Evolutionary conservation across 2,113 vertebrate species (phyloP).

Genomic region (Syngnathus typhle): DNA sequence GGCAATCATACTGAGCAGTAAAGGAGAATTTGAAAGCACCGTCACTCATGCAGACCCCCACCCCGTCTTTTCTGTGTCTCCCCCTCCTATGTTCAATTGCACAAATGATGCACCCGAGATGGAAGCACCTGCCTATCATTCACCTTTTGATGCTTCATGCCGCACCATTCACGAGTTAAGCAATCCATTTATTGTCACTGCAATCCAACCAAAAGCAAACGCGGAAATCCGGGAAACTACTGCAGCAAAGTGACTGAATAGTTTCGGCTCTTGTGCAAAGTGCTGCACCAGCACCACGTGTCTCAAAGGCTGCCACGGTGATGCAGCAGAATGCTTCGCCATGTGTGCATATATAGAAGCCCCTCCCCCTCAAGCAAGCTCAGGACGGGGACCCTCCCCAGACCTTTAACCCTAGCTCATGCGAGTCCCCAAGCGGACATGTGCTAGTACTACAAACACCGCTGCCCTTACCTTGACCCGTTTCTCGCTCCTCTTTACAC

Average conservation of each 20-base stretch:
- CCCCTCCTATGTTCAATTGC: conserved; percentile 1
- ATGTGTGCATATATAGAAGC: conserved; percentile 31
- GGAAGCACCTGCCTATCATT: not conserved
- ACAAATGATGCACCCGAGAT: not conserved
- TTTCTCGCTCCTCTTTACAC: conserved; percentile 1
- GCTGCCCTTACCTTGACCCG: conserved; percentile 48
- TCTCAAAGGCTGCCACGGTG: conserved; percentile 18
- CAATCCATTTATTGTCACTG: too few species aligned
- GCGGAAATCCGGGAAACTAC: not conserved
- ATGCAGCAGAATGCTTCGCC: conserved; percentile 46
- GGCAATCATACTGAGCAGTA: not conserved
- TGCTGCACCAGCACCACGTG: conserved; percentile 2
- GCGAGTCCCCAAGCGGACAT: conserved; percentile 44
- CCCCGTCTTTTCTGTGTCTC: too few species aligned
- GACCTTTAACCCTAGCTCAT: not conserved
- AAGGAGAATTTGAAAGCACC: not conserved
- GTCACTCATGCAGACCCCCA: not conserved
- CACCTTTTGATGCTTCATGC: not conserved
- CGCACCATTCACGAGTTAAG: too few species aligned
- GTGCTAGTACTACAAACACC: not conserved
- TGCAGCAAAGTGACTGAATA: not conserved
- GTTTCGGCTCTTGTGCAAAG: not conserved
- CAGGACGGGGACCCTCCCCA: conserved; percentile 33
- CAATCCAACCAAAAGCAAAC: too few species aligned
- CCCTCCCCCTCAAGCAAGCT: conserved; percentile 36